Conservation (phyloP, 2,888 invertebrate species). For the Synergus laeviventris region DNA sequence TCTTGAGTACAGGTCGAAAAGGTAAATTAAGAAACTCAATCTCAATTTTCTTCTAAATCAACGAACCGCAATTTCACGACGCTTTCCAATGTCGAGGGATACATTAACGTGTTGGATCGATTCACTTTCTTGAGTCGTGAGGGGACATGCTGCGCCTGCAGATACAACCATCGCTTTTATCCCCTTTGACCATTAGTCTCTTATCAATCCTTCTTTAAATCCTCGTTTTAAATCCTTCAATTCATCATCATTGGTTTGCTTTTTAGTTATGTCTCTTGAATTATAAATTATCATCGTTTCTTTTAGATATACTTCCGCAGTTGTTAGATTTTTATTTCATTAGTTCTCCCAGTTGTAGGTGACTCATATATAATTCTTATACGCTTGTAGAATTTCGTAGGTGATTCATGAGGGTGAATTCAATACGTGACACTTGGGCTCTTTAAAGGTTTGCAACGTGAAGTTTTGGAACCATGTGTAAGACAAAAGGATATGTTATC, state of each 20-base stretch:
- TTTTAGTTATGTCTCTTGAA: background rate
- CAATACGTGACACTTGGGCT: background rate
- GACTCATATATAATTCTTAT: background rate
- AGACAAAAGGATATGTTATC: background rate
- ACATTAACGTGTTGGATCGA: conserved; percentile 71
- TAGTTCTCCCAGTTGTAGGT: background rate
- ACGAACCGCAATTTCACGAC: conserved; percentile 34
- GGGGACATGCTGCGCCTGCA: conserved; percentile 53
- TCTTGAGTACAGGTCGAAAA: conserved; percentile 52
- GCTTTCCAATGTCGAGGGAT: conserved; percentile 57
- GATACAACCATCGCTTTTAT: conserved; percentile 23
- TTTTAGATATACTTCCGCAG: background rate
- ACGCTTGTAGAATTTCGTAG: conserved; percentile 1
- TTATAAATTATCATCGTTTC: background rate
- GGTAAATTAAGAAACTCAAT: conserved; percentile 44
- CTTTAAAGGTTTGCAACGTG: conserved; percentile 14
- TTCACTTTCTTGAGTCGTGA: conserved; percentile 65
- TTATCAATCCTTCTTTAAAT: background rate
- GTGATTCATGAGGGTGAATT: conserved; percentile 29
- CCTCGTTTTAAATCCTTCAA: background rate
- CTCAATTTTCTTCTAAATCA: background rate
- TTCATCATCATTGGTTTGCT: background rate
- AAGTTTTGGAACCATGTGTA: background rate
- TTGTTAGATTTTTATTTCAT: background rate
- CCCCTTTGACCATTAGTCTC: background rate